Evolutionary conservation across 2,797 vertebrate genomes (phyloP), one percentile per base, ranked within the genome.

Genomic region (Fistularia tabacaria): DNA sequence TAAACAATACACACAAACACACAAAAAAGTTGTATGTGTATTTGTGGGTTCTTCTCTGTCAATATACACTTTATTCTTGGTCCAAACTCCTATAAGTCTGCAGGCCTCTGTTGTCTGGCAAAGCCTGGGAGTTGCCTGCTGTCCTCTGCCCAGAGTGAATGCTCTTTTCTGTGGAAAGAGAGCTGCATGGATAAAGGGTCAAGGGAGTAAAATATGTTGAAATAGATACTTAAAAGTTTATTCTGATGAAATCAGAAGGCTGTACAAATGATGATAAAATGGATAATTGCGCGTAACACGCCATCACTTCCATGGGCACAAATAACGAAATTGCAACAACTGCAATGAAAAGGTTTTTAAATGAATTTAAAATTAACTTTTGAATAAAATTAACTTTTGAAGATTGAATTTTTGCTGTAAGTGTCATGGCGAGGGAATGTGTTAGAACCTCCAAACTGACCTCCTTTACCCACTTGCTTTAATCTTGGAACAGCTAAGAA

Each of bases 91-190:
- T 45, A 74, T 62, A 76, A 65, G 51, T 76, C 77, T 71, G 54
- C 49, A 47, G 71, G 62, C 51, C 74, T 80, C 59, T 71, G 72
- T 77, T 79, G 69, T 81, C 68, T 82, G 74, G 64, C 72, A 64
- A 44, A 71, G 68, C 65, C 69, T 64, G 54, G 65, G 52, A 72
- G 39, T 79, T 6, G 52, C 62, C 61, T 66, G 57, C 62, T 69
- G 57, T 68, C 69, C 36, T 74, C 51, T 57, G 36, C 61, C 66
- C 39, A 62, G 55, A 67, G 64, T 56, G 52, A 51, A 45, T 55
- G 66, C 63, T 67, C 61, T 64, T 76, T 76, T 71, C 51, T 68
- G 40, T 25, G 25, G 25, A 5, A 36, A 47, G 53, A 37, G 12
- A 59, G n/a, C n/a, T n/a, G n/a, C n/a, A n/a, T n/a, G n/a, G 49